A percentile compares a stretch with the other conserved stretches of the same genome.
phyloP scores from a whole-genome alignment of 1,140 invertebrate species.

The Zaprionus capensis region DNA sequence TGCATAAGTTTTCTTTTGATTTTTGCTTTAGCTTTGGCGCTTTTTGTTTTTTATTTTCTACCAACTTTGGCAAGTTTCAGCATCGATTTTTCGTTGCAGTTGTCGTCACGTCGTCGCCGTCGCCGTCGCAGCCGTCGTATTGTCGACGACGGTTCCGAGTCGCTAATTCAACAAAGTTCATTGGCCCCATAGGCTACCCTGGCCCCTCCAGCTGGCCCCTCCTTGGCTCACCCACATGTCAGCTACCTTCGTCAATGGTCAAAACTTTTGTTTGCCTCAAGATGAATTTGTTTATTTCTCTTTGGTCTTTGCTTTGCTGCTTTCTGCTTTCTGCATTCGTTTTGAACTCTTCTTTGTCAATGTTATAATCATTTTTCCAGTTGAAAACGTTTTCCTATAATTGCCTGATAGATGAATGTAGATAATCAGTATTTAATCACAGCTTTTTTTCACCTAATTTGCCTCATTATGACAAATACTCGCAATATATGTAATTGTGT shows the following conservation, averaged over 20 bases:
- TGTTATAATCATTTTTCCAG: constrained; percentile 64
- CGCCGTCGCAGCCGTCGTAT: too few relatives aligned
- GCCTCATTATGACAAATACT: constrained; percentile 53
- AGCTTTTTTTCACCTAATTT: constrained; percentile 40
- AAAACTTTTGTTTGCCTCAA: constrained; percentile 31
- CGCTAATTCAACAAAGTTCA: constrained; percentile 32
- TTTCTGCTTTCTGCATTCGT: constrained; percentile 53
- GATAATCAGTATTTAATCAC: constrained; percentile 72
- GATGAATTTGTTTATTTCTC: constrained; percentile 38
- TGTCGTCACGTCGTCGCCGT: constrained; percentile 31
- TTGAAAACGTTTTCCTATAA: constrained; percentile 60
- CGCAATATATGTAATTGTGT: constrained; percentile 21
- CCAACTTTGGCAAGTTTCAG: constrained; percentile 30
- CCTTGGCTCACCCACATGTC: background rate
- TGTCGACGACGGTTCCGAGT: constrained; percentile 18
- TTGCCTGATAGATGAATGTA: constrained; percentile 19
- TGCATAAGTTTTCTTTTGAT: constrained; percentile 41
- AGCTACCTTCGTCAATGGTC: constrained; percentile 32
- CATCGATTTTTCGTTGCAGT: constrained; percentile 54
- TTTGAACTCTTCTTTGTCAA: constrained; percentile 50
- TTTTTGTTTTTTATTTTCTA: background rate
- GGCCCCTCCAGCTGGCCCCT: background rate
- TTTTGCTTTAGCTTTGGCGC: background rate
- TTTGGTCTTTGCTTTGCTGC: constrained; percentile 36
- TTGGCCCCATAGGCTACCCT: constrained; percentile 11